These are phyloP conservation scores for Heliconius erato DNA, from an alignment of 2,888 invertebrate species.

Conservation along the genomic window DNA sequence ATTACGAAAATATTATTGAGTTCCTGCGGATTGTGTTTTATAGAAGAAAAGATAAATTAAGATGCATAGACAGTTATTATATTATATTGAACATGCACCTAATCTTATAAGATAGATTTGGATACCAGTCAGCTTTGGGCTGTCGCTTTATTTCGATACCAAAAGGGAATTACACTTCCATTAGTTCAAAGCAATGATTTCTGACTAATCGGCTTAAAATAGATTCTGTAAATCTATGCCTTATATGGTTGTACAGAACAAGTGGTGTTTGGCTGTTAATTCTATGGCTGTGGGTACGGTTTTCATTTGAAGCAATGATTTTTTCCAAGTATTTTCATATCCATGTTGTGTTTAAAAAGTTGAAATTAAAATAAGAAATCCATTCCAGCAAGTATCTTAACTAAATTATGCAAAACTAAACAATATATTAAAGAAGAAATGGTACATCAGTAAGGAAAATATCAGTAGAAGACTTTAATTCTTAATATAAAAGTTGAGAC, in stretches of 20 bases:
- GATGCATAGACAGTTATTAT: neutral
- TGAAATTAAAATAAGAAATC: neutral
- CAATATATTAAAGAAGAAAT: no score
- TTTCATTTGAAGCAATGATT: neutral
- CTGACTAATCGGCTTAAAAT: conserved; percentile 1
- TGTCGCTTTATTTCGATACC: neutral
- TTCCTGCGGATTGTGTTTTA: no score
- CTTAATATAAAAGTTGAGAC: no score
- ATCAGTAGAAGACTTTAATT: neutral
- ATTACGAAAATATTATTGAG: no score
- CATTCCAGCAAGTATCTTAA: no score
- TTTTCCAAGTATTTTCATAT: neutral
- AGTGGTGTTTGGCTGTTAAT: neutral
- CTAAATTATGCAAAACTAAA: no score
- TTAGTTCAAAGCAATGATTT: conserved; percentile 6
- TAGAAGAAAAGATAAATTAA: no score
- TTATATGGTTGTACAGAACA: neutral
- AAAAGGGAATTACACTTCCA: conserved; percentile 6
- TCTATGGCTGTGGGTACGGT: neutral
- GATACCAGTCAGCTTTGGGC: neutral
- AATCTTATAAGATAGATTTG: neutral
- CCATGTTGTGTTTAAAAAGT: neutral
- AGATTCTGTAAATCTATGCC: conserved; percentile 2
- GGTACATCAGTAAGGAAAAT: neutral
- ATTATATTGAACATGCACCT: neutral